Base-by-base conservation (phyloP, 2,888 invertebrate genomes). In the Xylocampa areola region DNA sequence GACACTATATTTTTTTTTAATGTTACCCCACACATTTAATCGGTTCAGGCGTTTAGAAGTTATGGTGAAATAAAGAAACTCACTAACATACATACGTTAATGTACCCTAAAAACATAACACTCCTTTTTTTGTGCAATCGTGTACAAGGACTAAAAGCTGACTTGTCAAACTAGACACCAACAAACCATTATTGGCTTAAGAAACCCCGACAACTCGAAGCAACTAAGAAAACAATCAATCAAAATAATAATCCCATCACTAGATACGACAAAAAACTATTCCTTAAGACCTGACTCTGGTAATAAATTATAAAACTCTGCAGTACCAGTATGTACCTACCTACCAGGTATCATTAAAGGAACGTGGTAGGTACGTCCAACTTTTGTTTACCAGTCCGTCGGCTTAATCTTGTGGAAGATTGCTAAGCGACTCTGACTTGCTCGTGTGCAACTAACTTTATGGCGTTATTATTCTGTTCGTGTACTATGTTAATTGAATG, bases 391-490 rank as follows among this genome's bases (percentile, higher is more conserved):
- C 75, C 55, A 51, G 58, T 49, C 50, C 66, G 68, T 60, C 63
- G 62, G 70, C 73, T 77, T 81, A 81, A 81, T 81, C 77, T 81
- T 58, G 66, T 68, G 74, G 82, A 81, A 80, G 81, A 81, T 81
- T 77, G 76, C 51, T 54, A 51, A 61, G 37, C 49, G 58, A 68
- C 55, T 60, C 57, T 45, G 47, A 58, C 50, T 45, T 72, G 62
- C 13, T 4, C 14, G 55, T 61, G 55, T 52, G 51, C 54, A 57
- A 54, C 40, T 35, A 75, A 73, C 71, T 79, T 79, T 66, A 67
- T 66, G 67, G 59, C 53, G 66, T 70, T 71, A 59, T 70, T 69
- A 71, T 76, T 75, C 66, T 73, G 64, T 55, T 62, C 29, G 35
- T 64, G 64, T 57, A 52, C 48, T 53, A 29, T 33, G 68, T 68